A percentile compares a stretch with the other conserved stretches of the same genome.
Conservation (phyloP, 2,888 invertebrate species). For the Cinara cedri region DNA sequence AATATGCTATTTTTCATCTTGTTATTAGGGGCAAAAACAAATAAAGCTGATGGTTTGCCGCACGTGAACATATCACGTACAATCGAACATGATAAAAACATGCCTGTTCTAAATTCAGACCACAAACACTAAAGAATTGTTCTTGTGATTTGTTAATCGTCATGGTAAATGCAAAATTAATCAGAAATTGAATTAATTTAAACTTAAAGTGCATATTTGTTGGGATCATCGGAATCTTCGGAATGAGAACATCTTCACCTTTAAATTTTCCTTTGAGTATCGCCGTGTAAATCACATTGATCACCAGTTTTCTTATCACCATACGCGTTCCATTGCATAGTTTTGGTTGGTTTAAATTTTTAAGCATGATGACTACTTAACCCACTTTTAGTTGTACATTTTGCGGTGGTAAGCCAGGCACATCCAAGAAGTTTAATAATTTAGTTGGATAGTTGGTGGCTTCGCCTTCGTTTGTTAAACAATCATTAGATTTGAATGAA, state of each 20-base stretch:
- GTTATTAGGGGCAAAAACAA: no score
- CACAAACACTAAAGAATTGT: no score
- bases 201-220: neutral
- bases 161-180: neutral
- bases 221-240: neutral
- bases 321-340: no score
- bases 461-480: conserved; percentile 34
- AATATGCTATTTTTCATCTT: no score
- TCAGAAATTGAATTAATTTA: neutral
- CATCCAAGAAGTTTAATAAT: conserved; percentile 56
- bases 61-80: no score
- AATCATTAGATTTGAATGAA: conserved; percentile 48
- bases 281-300: conserved; percentile 57
- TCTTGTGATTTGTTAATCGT: no score
- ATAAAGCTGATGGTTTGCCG: no score
- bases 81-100: no score
- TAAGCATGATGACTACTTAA: neutral
- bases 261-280: conserved; percentile 60
- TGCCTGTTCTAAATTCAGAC: no score
- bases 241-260: conserved; percentile 58
- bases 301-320: neutral
- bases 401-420: conserved; percentile 20
- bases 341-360: neutral
- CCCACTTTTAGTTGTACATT: neutral
- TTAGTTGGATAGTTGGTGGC: conserved; percentile 44